A percentile compares a stretch with the other conserved stretches of the same genome.
Conservation (phyloP, 2,888 invertebrate species). For the Pardosa pseudoannulata region DNA sequence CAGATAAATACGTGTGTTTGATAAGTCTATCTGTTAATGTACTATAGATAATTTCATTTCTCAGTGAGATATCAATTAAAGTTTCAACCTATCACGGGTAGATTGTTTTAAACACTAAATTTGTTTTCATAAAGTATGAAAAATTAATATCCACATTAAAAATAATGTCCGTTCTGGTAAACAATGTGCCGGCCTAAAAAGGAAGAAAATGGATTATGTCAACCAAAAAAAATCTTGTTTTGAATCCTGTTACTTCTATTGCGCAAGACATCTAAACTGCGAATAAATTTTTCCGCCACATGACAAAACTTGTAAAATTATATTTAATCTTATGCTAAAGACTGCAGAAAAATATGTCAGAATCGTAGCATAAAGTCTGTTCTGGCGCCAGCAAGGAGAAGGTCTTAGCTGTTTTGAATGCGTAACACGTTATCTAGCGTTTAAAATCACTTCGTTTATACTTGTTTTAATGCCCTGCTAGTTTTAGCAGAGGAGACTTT, state of each 20-base stretch:
- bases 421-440: neutral
- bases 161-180: neutral
- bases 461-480: neutral
- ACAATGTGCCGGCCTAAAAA: neutral
- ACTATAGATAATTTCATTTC: no score
- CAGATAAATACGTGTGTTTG: neutral
- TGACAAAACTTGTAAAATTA: constrained; percentile 17
- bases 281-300: constrained; percentile 9
- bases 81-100: no score
- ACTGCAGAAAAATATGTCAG: neutral
- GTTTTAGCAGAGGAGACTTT: no score
- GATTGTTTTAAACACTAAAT: no score
- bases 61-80: no score
- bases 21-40: neutral
- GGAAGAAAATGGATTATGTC: neutral
- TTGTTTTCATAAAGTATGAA: no score
- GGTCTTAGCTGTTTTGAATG: neutral
- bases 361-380: neutral
- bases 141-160: neutral
- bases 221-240: neutral
- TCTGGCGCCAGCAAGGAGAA: neutral
- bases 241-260: neutral
- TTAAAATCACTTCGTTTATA: neutral
- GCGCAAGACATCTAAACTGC: neutral
- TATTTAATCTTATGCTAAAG: constrained; percentile 1